Conservation (phyloP, 53 echinoderm and acorn worm species). For the Apostichopus leukothele region DNA sequence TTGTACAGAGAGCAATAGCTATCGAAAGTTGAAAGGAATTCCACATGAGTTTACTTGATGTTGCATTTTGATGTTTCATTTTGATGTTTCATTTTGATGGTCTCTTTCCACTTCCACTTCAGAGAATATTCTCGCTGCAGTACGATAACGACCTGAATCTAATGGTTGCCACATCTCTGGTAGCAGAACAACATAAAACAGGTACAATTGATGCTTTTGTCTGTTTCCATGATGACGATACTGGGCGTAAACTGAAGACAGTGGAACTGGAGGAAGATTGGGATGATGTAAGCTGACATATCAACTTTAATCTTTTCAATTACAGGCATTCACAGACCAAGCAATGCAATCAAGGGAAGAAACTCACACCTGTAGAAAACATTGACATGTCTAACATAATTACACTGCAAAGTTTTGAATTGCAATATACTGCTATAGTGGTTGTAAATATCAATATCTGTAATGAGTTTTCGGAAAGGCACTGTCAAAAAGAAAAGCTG, state of each 20-base stretch:
- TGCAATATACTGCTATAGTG: no score
- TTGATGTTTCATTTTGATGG: neutral
- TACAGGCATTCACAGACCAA: no score
- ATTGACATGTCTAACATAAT: no score
- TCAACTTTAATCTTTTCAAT: neutral
- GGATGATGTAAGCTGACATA: conserved; percentile 36
- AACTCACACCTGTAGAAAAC: no score
- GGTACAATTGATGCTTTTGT: conserved; percentile 37
- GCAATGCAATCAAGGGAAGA: no score
- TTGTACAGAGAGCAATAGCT: no score
- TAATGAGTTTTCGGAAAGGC: no score
- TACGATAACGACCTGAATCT: conserved; percentile 27
- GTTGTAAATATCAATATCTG: no score
- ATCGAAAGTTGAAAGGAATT: no score
- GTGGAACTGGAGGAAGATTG: conserved; percentile 34
- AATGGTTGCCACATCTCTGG: conserved; percentile 32
- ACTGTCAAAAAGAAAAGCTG: no score
- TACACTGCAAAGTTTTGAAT: no score
- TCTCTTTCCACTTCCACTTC: conserved; percentile 1
- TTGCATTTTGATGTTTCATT: neutral
- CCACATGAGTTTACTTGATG: no score
- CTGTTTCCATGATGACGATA: conserved; percentile 34
- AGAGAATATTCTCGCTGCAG: conserved; percentile 32
- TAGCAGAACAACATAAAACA: conserved; percentile 1
- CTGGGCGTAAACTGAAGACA: conserved; percentile 25